phyloP scores from a whole-genome alignment of 2,888 invertebrate species.

The Athrips mouffetella region DNA sequence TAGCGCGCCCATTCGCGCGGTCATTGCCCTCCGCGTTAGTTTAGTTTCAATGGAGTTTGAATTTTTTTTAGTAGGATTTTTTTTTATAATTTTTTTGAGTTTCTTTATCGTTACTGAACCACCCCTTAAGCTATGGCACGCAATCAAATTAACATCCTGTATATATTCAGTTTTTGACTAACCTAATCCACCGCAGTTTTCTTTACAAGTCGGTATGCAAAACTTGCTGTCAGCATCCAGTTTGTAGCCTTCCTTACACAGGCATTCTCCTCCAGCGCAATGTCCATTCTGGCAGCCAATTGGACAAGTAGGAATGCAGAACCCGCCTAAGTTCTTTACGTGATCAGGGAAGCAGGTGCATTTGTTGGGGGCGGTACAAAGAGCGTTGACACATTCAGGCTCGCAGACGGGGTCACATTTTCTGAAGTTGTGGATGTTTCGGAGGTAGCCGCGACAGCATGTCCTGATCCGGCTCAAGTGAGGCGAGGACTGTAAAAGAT shows the following conservation, averaged over 20 bases:
- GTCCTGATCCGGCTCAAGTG: slow-evolving; percentile 81
- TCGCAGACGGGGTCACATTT: slow-evolving; percentile 81
- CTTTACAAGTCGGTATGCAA: slow-evolving; percentile 79
- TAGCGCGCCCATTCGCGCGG: too few species aligned
- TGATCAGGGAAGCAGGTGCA: slow-evolving; percentile 82
- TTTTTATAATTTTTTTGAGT: too few species aligned
- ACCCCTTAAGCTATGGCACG: too few species aligned
- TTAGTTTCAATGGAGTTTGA: too few species aligned
- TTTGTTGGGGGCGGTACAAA: slow-evolving; percentile 80
- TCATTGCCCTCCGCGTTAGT: too few species aligned
- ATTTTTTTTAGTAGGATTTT: too few species aligned
- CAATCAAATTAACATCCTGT: too few species aligned
- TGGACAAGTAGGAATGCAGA: slow-evolving; percentile 83
- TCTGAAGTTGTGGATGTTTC: slow-evolving; percentile 75
- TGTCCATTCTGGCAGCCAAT: slow-evolving; percentile 82
- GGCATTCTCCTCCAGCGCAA: slow-evolving; percentile 80
- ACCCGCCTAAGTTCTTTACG: slow-evolving; percentile 69
- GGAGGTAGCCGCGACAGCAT: slow-evolving; percentile 85
- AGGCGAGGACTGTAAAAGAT: slow-evolving; percentile 74
- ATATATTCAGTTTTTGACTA: too few species aligned
- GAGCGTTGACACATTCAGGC: slow-evolving; percentile 79
- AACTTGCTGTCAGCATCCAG: slow-evolving; percentile 76
- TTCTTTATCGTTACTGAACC: too few species aligned
- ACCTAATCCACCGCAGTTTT: slow-evolving; percentile 73
- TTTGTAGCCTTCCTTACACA: slow-evolving; percentile 79